phyloP scores from a whole-genome alignment of 2,888 invertebrate species.

The Nineta flava region DNA sequence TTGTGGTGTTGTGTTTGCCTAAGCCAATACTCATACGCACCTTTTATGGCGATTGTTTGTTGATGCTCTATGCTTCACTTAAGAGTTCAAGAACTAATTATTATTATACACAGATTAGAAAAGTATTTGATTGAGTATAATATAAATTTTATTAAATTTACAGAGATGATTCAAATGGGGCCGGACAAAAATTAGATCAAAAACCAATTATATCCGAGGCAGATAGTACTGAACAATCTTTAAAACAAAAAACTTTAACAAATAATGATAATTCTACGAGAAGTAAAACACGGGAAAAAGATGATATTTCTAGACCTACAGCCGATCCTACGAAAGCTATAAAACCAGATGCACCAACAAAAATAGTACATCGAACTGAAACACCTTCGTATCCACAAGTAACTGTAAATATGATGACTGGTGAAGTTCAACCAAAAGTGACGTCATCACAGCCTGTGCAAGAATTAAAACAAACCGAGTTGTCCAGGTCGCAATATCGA shows the following conservation, averaged over 20 bases:
- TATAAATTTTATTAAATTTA: too few relatives aligned
- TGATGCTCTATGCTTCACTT: too few relatives aligned
- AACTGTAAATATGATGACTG: neutral
- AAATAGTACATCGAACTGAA: neutral
- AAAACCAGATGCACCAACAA: neutral
- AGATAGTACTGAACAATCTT: constrained; percentile 26
- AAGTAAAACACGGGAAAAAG: neutral
- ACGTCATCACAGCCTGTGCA: neutral
- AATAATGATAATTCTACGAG: neutral
- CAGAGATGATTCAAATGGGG: constrained; percentile 1
- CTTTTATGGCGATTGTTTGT: too few relatives aligned
- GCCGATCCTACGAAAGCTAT: neutral
- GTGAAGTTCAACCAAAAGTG: constrained; percentile 1
- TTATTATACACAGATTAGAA: too few relatives aligned
- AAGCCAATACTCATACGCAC: too few relatives aligned
- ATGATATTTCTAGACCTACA: neutral
- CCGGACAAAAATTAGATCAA: constrained; percentile 14
- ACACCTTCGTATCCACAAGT: neutral
- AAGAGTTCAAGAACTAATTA: too few relatives aligned
- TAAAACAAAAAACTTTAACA: constrained; percentile 11
- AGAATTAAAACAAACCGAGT: neutral
- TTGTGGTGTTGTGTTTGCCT: too few relatives aligned
- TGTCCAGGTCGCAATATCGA: neutral
- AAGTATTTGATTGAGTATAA: too few relatives aligned
- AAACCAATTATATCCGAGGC: constrained; percentile 28